phyloP scores from a whole-genome alignment of 2,113 vertebrate genomes.

The Muntiacus muntjak region DNA sequence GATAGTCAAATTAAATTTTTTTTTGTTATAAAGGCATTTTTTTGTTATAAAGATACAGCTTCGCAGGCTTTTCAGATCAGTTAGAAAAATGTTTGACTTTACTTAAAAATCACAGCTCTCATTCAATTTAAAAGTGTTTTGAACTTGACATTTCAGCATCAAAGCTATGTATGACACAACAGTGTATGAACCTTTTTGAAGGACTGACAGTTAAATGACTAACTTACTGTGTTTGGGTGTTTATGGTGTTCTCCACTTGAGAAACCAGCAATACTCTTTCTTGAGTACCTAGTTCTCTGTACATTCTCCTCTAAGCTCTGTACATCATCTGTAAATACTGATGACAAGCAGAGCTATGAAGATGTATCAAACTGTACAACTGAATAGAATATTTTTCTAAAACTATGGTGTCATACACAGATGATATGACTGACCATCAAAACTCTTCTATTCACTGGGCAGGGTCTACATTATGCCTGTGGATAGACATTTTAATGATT shows the following conservation, averaged over 20 bases:
- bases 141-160: not conserved
- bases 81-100: not conserved
- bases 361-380: not conserved
- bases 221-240: not conserved
- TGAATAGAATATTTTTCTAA: conserved; percentile 41
- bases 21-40: not conserved
- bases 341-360: not conserved
- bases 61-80: not conserved
- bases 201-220: not conserved
- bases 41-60: not conserved
- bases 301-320: not conserved
- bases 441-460: conserved; percentile 33
- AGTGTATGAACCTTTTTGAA: not conserved
- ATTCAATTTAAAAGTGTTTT: not conserved
- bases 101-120: conserved; percentile 9
- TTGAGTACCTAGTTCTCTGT: not conserved
- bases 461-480: not conserved
- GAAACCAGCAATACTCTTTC: not conserved
- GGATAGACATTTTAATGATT: conserved; percentile 18
- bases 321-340: not conserved
- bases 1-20: not conserved
- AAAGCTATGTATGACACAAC: not conserved
- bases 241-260: not conserved
- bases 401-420: not conserved
- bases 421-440: conserved; percentile 33